These are phyloP conservation scores for Tetragonula carbonaria DNA, from an alignment of 2,888 invertebrate species.

Conservation along the genomic window DNA sequence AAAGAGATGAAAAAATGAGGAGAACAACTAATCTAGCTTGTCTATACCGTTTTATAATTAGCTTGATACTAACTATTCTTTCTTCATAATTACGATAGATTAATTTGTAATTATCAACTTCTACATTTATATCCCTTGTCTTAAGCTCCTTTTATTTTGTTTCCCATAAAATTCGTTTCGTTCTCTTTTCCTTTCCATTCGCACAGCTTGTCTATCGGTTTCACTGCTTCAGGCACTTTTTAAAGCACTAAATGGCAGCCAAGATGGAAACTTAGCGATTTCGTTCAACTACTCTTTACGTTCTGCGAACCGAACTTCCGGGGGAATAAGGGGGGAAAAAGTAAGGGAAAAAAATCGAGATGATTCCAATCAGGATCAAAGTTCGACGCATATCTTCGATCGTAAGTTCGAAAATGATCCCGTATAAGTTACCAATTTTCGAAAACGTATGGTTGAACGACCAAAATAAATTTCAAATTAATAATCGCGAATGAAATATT, in stretches of 20 bases:
- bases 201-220: slow-evolving; percentile 45
- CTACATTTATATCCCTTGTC: not conserved
- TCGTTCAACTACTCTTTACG: slow-evolving; percentile 53
- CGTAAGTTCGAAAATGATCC: not conserved
- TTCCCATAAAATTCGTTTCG: slow-evolving; percentile 22
- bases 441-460: not conserved
- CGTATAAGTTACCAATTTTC: not conserved
- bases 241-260: slow-evolving; percentile 69
- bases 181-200: slow-evolving; percentile 31
- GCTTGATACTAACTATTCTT: not conserved
- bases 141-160: slow-evolving; percentile 43
- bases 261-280: slow-evolving; percentile 68
- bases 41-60: not conserved
- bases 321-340: slow-evolving; percentile 48
- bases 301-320: slow-evolving; percentile 53
- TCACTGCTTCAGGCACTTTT: slow-evolving; percentile 57
- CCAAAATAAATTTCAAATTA: not conserved
- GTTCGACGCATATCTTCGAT: slow-evolving; percentile 13
- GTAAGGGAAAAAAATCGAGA: slow-evolving; percentile 6
- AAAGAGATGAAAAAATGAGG: too few species aligned
- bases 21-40: not conserved
- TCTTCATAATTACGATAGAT: slow-evolving; percentile 23
- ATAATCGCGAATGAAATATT: not conserved
- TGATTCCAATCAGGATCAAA: slow-evolving; percentile 24
- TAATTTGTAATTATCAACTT: slow-evolving; percentile 28